Conservation (phyloP, 2,113 vertebrate species). For the Hippocampus abdominalis region DNA sequence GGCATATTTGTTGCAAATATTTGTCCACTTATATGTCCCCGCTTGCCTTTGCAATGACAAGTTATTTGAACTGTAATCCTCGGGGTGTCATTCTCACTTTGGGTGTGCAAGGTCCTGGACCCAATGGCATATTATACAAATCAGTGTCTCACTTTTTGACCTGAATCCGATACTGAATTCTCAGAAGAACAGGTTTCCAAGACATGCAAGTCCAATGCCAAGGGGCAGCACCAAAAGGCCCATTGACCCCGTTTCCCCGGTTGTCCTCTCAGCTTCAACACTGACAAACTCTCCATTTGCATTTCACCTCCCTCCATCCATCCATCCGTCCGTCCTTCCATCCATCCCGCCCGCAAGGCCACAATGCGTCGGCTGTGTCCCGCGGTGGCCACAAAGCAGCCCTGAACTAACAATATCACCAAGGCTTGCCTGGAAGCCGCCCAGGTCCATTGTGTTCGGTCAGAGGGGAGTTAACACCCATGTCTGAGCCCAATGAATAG, state of each 20-base stretch:
- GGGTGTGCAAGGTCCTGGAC: slow-evolving; percentile 72
- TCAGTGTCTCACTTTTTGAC: not conserved
- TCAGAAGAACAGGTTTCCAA: not conserved
- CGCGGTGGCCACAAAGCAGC: slow-evolving; percentile 71
- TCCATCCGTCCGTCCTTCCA: slow-evolving; percentile 60
- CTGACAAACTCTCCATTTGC: slow-evolving; percentile 71
- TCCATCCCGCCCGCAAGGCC: slow-evolving; percentile 69
- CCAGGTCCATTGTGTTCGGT: slow-evolving; percentile 80
- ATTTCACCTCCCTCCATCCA: slow-evolving; percentile 74
- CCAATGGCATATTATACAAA: not conserved
- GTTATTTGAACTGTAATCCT: too few relatives aligned
- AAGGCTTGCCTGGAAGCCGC: slow-evolving; percentile 74
- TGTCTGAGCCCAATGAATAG: slow-evolving; percentile 81
- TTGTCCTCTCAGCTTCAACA: slow-evolving; percentile 47
- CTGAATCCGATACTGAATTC: not conserved
- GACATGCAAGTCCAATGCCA: slow-evolving; percentile 63
- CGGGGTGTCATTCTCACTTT: slow-evolving; percentile 76
- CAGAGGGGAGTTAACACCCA: slow-evolving; percentile 81
- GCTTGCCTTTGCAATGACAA: too few relatives aligned
- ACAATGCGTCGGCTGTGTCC: slow-evolving; percentile 79
- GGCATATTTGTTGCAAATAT: too few relatives aligned
- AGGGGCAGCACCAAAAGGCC: slow-evolving; percentile 29
- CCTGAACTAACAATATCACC: slow-evolving; percentile 80
- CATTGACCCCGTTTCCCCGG: slow-evolving; percentile 28
- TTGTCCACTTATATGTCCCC: too few relatives aligned